Evolutionary conservation across 2,888 invertebrate genomes (phyloP).

Genomic region (Plagodis dolabraria): DNA sequence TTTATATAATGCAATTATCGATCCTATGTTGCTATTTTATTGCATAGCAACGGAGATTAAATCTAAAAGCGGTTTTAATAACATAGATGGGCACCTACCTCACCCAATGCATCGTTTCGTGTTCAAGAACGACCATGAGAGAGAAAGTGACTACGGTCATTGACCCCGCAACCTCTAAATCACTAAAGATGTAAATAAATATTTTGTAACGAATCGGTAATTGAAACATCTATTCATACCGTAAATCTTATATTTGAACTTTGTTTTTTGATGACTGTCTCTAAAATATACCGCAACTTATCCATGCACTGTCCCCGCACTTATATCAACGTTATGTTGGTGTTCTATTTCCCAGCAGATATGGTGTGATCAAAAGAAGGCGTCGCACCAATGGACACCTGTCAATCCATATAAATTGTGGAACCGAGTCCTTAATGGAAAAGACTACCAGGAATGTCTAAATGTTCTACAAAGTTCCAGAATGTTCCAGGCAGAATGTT

Average conservation of each 20-base stretch:
- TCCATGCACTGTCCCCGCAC: too few species aligned
- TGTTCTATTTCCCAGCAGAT: too few species aligned
- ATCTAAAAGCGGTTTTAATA: background rate
- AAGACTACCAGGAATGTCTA: too few species aligned
- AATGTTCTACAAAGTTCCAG: too few species aligned
- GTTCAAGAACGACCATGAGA: conserved; percentile 30
- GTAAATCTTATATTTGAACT: background rate
- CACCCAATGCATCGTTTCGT: conserved; percentile 1
- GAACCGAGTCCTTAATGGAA: too few species aligned
- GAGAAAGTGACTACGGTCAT: conserved; percentile 52
- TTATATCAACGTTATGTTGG: too few species aligned
- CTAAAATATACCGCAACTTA: too few species aligned
- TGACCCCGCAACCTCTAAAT: conserved; percentile 40
- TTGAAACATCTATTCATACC: conserved; percentile 26
- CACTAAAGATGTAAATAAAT: conserved; percentile 15
- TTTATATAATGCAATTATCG: background rate
- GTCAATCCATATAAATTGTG: too few species aligned
- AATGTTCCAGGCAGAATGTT: too few species aligned
- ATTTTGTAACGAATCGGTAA: conserved; percentile 21
- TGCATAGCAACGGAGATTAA: conserved; percentile 2
- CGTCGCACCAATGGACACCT: too few species aligned
- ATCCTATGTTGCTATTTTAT: background rate
- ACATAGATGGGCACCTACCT: background rate
- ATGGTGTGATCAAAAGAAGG: too few species aligned
- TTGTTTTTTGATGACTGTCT: background rate